phyloP scores from a whole-genome alignment of 37 sponge, comb jelly and placozoan genomes.

The Dysidea cf. avara region DNA sequence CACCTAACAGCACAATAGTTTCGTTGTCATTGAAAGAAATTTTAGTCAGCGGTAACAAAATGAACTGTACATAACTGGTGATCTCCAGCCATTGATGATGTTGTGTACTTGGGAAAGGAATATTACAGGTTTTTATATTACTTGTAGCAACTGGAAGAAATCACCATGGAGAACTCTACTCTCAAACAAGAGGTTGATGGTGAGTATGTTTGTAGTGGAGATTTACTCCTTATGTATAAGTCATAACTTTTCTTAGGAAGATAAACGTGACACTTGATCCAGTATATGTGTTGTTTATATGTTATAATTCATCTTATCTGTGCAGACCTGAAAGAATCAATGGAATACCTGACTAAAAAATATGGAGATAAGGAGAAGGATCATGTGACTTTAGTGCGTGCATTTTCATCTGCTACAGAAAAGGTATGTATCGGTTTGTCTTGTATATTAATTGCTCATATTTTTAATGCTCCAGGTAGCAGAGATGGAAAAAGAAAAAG shows the following conservation, averaged over 20 bases:
- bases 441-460: neutral
- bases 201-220: neutral
- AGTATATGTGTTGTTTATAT: too few relatives aligned
- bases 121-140: too few relatives aligned
- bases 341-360: neutral
- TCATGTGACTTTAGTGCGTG: neutral
- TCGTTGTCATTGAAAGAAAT: too few relatives aligned
- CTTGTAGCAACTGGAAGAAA: constrained; percentile 43
- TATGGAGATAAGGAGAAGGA: neutral
- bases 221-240: too few relatives aligned
- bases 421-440: neutral
- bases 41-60: too few relatives aligned
- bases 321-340: constrained; percentile 32
- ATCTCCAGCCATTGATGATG: too few relatives aligned
- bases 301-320: constrained; percentile 39
- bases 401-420: neutral
- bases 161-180: constrained; percentile 53
- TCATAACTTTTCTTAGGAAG: too few relatives aligned
- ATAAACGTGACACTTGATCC: too few relatives aligned
- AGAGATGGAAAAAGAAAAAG: neutral
- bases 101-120: too few relatives aligned
- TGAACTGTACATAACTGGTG: too few relatives aligned
- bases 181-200: constrained; percentile 49
- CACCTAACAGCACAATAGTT: too few relatives aligned
- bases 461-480: constrained; percentile 3